Percentiles rank a stretch among this genome's conserved stretches.
phyloP scores from a whole-genome alignment of 2,888 invertebrate species.

The Macaria notata region DNA sequence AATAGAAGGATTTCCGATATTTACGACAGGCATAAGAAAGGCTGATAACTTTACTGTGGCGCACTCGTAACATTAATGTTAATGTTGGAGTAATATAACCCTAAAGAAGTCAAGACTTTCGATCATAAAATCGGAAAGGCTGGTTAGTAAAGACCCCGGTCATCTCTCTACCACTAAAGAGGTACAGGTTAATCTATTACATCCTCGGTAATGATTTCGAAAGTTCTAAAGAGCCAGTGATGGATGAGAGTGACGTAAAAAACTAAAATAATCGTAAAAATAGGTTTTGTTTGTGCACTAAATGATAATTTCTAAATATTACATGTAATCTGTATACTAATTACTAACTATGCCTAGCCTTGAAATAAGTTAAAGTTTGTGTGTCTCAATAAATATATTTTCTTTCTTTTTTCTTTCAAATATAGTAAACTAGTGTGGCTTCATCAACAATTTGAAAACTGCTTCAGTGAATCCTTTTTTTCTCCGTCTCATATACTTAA shows the following conservation, averaged over 20 bases:
- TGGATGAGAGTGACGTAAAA: constrained; percentile 16
- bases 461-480: too few species aligned
- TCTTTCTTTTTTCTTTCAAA: too few species aligned
- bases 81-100: constrained; percentile 3
- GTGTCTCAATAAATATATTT: too few species aligned
- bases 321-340: too few species aligned
- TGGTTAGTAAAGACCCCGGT: constrained; percentile 9
- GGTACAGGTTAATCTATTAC: constrained; percentile 6
- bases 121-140: constrained; percentile 17
- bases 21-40: constrained; percentile 11
- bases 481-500: too few species aligned
- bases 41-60: constrained; percentile 1
- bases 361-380: too few species aligned
- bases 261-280: constrained; percentile 2
- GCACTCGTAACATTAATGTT: background rate
- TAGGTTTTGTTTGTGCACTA: constrained; percentile 1
- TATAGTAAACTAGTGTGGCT: too few species aligned
- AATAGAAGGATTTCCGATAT: background rate
- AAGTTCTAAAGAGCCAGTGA: constrained; percentile 19
- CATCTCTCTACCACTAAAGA: constrained; percentile 3
- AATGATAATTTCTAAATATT: background rate
- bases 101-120: constrained; percentile 17
- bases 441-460: too few species aligned
- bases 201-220: constrained; percentile 12
- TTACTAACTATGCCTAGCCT: too few species aligned